Percentiles rank a stretch among this genome's conserved stretches.
Conservation (phyloP, 1,140 invertebrate genomes). For the Drosophila melanogaster region DNA sequence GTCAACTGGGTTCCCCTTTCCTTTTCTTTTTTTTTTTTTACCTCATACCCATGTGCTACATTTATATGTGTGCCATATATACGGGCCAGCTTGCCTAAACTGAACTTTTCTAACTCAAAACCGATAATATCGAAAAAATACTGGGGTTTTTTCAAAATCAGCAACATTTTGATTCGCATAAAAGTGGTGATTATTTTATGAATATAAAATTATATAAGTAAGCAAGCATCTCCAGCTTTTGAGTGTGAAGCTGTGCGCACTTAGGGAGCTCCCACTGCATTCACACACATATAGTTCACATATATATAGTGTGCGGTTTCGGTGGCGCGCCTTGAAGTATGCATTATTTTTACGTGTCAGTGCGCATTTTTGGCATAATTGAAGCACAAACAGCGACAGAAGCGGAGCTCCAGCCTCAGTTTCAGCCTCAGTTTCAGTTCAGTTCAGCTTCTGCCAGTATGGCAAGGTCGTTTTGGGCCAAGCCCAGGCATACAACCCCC, state of each 20-base stretch:
- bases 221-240: no score
- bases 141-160: no score
- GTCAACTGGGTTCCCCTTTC: constrained; percentile 55
- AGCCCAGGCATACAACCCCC: no score
- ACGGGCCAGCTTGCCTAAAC: constrained; percentile 4
- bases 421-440: constrained; percentile 1
- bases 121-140: not conserved
- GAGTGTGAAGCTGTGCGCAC: not conserved
- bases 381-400: constrained; percentile 74
- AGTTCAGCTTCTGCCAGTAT: constrained; percentile 17
- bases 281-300: not conserved
- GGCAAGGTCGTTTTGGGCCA: constrained; percentile 39
- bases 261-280: not conserved
- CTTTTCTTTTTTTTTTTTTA: constrained; percentile 6
- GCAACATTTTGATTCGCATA: no score
- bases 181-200: not conserved
- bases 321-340: constrained; percentile 76
- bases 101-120: constrained; percentile 3
- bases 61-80: not conserved
- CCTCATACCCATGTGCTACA: constrained; percentile 9
- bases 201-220: no score
- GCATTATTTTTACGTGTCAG: constrained; percentile 83
- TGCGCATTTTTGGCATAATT: constrained; percentile 82
- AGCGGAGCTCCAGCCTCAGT: constrained; percentile 32
- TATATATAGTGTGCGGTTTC: constrained; percentile 38